Conservation (phyloP, 2,797 vertebrate genomes). For the Onychomys torridus region DNA sequence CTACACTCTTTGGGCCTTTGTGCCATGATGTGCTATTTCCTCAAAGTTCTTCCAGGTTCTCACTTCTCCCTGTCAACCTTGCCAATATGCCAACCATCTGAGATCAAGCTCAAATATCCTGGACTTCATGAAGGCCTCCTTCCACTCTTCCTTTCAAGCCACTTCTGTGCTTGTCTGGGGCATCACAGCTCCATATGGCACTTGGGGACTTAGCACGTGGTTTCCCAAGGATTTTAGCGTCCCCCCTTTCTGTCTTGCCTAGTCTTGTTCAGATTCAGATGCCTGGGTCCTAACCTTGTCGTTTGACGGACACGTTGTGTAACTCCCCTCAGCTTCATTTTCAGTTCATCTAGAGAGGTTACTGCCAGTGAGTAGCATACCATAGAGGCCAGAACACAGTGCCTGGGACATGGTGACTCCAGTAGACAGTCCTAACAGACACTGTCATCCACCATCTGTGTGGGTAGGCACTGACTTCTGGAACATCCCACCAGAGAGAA, state of each 20-base stretch:
- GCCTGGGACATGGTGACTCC: neutral
- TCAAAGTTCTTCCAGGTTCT: neutral
- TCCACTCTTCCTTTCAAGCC: neutral
- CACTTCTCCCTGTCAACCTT: neutral
- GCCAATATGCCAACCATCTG: neutral
- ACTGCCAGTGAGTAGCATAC: neutral
- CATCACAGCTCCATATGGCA: neutral
- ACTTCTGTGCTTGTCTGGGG: neutral
- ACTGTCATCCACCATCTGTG: neutral
- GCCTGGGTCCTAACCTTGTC: neutral
- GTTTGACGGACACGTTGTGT: neutral
- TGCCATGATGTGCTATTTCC: neutral
- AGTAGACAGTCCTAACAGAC: neutral
- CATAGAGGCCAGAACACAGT: neutral
- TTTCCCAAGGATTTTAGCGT: neutral
- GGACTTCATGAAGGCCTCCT: rapidly evolving
- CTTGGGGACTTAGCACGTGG: neutral
- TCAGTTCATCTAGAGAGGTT: neutral
- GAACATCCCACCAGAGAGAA: neutral
- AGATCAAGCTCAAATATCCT: neutral
- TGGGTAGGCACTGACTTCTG: neutral
- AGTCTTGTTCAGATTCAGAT: neutral
- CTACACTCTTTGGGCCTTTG: neutral
- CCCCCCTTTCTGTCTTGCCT: neutral
- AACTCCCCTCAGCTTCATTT: neutral